A percentile compares a stretch with the other conserved stretches of the same genome.
Evolutionary conservation across 2,113 vertebrate species (phyloP).

Genomic region (Forbesichthys papilliferus): DNA sequence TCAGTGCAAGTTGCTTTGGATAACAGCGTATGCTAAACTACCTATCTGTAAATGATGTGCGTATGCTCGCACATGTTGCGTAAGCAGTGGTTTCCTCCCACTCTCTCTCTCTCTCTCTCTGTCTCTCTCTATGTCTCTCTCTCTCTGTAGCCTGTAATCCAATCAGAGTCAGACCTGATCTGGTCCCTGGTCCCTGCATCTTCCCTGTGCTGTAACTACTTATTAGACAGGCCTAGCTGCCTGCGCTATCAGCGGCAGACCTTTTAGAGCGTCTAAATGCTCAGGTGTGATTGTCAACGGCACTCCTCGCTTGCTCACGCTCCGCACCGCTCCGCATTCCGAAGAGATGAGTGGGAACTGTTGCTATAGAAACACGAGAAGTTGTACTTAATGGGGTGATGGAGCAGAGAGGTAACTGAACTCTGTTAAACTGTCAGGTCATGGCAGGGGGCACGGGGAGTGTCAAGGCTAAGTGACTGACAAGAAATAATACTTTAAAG

Average conservation of each 20-base stretch:
- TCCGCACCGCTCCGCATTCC: slow-evolving; percentile 52
- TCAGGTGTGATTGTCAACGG: slow-evolving; percentile 39
- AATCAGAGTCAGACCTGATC: too few species aligned
- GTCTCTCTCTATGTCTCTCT: too few species aligned
- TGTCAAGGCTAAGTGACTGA: slow-evolving; percentile 11
- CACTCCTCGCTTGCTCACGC: slow-evolving; percentile 14
- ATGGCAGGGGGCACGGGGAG: slow-evolving; percentile 10
- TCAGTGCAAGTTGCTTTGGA: too few species aligned
- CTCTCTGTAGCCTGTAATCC: too few species aligned
- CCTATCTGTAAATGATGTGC: too few species aligned
- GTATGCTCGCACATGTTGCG: too few species aligned
- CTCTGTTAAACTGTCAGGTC: slow-evolving; percentile 41
- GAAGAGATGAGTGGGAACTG: slow-evolving; percentile 61
- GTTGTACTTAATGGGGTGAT: slow-evolving; percentile 52
- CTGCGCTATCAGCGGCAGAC: not conserved
- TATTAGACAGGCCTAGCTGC: not conserved
- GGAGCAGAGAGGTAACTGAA: slow-evolving; percentile 49
- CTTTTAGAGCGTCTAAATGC: slow-evolving; percentile 3
- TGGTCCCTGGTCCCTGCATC: too few species aligned
- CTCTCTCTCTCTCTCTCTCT: too few species aligned
- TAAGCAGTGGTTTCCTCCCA: too few species aligned
- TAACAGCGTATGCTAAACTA: too few species aligned
- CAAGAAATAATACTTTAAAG: not conserved
- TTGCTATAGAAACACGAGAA: slow-evolving; percentile 74
- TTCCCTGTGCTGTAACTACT: too few species aligned